Conservation (phyloP, 2,113 vertebrate genomes). For the Trochalopteron elliotii region DNA sequence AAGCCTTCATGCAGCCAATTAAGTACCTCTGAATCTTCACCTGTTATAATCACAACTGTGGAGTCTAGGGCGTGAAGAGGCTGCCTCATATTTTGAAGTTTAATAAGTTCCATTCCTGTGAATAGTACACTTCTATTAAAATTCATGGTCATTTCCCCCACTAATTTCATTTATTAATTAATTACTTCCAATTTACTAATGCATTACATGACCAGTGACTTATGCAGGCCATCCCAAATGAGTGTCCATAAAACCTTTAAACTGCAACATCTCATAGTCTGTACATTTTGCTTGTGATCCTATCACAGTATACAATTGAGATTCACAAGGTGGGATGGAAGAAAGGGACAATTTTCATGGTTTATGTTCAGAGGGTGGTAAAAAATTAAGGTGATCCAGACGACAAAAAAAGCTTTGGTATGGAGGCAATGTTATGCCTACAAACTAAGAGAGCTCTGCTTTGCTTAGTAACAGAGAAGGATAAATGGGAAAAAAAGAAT, state of each 20-base stretch:
- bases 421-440: neutral
- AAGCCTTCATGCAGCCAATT: neutral
- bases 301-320: neutral
- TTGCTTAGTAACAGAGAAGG: neutral
- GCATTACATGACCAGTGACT: neutral
- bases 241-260: neutral
- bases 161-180: conserved; percentile 29
- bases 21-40: neutral
- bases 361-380: neutral
- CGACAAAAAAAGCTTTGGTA: neutral
- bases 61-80: neutral
- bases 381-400: neutral
- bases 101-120: conserved; percentile 14
- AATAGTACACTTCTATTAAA: conserved; percentile 21
- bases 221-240: neutral
- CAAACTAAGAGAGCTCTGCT: neutral
- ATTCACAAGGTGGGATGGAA: neutral
- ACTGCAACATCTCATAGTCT: neutral
- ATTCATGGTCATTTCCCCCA: neutral
- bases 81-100: neutral
- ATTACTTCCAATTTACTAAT: conserved; percentile 27
- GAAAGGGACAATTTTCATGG: neutral
- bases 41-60: neutral
- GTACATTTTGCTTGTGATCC: neutral
- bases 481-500: neutral